Evolutionary conservation across 1,140 invertebrate species (phyloP), one percentile per base, ranked within the genome.

Genomic region (Paralvinella palmiformis): DNA sequence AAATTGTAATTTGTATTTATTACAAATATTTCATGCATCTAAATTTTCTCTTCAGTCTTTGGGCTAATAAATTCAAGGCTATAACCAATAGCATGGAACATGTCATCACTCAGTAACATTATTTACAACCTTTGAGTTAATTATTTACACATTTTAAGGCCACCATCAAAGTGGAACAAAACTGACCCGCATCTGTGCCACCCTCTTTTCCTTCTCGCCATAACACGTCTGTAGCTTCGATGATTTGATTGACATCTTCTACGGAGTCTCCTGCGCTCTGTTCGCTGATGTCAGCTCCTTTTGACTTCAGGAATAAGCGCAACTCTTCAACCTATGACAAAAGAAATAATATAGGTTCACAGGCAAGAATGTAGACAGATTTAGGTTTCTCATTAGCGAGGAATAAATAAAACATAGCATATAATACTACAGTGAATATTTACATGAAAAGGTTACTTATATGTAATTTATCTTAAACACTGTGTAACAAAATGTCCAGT

Each of bases 231-330:
- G 91, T 95, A 6, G 93, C 92, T 59, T 90, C 90, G 73, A 96
- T 94, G 68, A 96, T 94, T 81, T 96, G 92, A 75, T 93, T 89
- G 62, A 96, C 83, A 84, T 96, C 92, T 85, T 93, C 90, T 78
- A 94, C 90, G 10, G 91, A 92, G 82, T 92, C 92, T 1, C 87
- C 85, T 6, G 89, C 89, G 73, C 91, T 91, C 75, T 95, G 91
- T 73, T 91, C 89, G 2, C 91, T 91, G 69, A 96, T 82, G 83
- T 94, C 91, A 31, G 92, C 93, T 33, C 93, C 93, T 22, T 94
- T 83, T 66, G 87, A 87, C 81, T 94, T 94, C 68, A 96, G 89
- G 82, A 92, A 95, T 56, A 86, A 86, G 67, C 92, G 83, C 20
- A 97, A 81, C 81, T 96, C 93, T 80, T 89, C 86, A 17, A 91